These are phyloP conservation scores for Pogonocherus hispidulus DNA, from an alignment of 2,888 invertebrate species.

Conservation along the genomic window DNA sequence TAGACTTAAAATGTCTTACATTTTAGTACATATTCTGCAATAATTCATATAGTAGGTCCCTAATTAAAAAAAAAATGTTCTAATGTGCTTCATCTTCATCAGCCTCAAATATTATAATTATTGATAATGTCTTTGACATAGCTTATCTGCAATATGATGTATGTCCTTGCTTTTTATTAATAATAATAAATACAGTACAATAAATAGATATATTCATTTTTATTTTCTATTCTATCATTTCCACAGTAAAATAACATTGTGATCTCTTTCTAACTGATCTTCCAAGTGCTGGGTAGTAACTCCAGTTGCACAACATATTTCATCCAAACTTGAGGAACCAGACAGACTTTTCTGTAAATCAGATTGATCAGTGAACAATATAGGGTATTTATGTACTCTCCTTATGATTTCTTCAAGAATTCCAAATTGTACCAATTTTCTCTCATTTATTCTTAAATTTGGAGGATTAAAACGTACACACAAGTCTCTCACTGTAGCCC, in stretches of 20 bases:
- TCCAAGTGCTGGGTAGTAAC: slow-evolving; percentile 83
- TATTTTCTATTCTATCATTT: slow-evolving; percentile 74
- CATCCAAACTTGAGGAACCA: slow-evolving; percentile 86
- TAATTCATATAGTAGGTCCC: too few species aligned
- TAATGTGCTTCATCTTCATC: too few species aligned
- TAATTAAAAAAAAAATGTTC: too few species aligned
- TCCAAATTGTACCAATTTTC: slow-evolving; percentile 89
- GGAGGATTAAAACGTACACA: slow-evolving; percentile 81
- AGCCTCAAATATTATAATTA: too few species aligned
- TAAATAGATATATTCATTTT: not conserved
- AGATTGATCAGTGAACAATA: slow-evolving; percentile 59
- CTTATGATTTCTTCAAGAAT: slow-evolving; percentile 87
- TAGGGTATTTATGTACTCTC: slow-evolving; percentile 78
- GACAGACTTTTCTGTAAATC: slow-evolving; percentile 79
- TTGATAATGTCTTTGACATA: too few species aligned
- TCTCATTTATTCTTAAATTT: slow-evolving; percentile 81
- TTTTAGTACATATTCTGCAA: too few species aligned
- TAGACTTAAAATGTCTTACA: too few species aligned
- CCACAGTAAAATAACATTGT: slow-evolving; percentile 85
- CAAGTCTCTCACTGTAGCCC: slow-evolving; percentile 78
- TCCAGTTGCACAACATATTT: slow-evolving; percentile 90
- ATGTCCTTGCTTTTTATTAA: too few species aligned
- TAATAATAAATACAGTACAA: too few species aligned
- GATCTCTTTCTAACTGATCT: slow-evolving; percentile 86
- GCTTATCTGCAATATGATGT: too few species aligned